Percentiles rank a stretch among this genome's conserved stretches.
Evolutionary conservation across 1,140 invertebrate genomes (phyloP).

Genomic region (Polypedilum vanderplanki): DNA sequence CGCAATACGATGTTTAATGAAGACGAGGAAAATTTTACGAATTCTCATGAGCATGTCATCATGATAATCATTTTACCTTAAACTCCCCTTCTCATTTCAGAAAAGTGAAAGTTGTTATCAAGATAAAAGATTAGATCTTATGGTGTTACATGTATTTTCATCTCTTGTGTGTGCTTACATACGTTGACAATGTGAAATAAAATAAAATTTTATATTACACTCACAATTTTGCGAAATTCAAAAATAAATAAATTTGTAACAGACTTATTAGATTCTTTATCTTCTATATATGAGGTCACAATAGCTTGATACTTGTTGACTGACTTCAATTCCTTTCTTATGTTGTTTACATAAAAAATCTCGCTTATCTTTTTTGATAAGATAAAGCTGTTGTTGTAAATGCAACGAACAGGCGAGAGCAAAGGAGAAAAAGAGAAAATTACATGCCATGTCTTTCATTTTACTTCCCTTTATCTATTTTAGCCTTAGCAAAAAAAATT

Average conservation of each 20-base stretch:
- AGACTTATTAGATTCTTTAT: too few relatives aligned
- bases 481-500: background rate
- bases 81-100: too few relatives aligned
- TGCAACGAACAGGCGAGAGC: background rate
- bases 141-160: too few relatives aligned
- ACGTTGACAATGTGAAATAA: background rate
- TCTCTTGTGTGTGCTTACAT: background rate
- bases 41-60: too few relatives aligned
- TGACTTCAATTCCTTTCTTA: background rate
- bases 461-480: background rate
- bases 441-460: background rate
- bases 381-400: background rate
- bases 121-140: too few relatives aligned
- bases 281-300: background rate
- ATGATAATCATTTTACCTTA: too few relatives aligned
- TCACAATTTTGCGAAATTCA: background rate
- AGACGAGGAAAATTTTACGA: too few relatives aligned
- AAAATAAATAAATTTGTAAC: background rate
- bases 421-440: background rate
- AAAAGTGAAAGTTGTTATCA: too few relatives aligned
- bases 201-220: background rate
- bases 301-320: background rate
- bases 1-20: too few relatives aligned
- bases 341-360: background rate
- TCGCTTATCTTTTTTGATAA: background rate